These are phyloP conservation scores for Drosophila pegasa DNA, from an alignment of 2,888 invertebrate genomes.

Conservation along the genomic window DNA sequence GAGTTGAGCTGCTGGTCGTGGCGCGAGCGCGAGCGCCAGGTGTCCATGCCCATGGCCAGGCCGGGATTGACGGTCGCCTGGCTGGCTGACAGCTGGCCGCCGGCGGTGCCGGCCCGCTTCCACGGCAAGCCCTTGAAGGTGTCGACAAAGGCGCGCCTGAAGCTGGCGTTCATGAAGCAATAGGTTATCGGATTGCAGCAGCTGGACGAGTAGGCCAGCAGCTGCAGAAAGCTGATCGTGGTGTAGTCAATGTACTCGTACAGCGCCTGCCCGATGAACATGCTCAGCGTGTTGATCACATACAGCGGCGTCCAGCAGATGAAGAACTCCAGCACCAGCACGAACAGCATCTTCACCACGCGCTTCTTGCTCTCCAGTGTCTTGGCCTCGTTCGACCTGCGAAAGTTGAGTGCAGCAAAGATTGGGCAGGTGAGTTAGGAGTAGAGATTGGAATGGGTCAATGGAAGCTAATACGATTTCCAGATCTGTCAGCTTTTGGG, in stretches of 20 bases:
- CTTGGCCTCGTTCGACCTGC: slow-evolving; percentile 63
- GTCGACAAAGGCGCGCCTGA: slow-evolving; percentile 88
- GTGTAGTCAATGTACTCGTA: slow-evolving; percentile 90
- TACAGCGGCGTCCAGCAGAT: slow-evolving; percentile 96
- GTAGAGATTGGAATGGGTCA: no score
- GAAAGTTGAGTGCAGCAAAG: not conserved
- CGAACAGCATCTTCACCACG: slow-evolving; percentile 94
- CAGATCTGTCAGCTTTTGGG: no score
- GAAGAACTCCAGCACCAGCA: slow-evolving; percentile 96
- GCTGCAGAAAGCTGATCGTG: slow-evolving; percentile 90
- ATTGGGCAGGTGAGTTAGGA: no score
- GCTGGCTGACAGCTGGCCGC: slow-evolving; percentile 48
- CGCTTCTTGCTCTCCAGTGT: slow-evolving; percentile 83
- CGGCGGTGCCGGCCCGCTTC: slow-evolving; percentile 30
- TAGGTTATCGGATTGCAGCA: slow-evolving; percentile 97
- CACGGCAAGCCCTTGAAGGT: slow-evolving; percentile 68
- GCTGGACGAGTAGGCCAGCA: slow-evolving; percentile 92
- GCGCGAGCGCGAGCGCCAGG: slow-evolving; percentile 61
- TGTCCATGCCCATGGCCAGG: slow-evolving; percentile 43
- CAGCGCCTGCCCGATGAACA: slow-evolving; percentile 90
- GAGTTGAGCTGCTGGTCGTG: slow-evolving; percentile 58
- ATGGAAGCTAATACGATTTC: no score
- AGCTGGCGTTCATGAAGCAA: slow-evolving; percentile 96
- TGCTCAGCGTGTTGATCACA: slow-evolving; percentile 90
- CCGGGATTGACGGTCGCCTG: slow-evolving; percentile 48